Evolutionary conservation across 2,113 vertebrate genomes (phyloP).

Genomic region (Chaetodon auriga): DNA sequence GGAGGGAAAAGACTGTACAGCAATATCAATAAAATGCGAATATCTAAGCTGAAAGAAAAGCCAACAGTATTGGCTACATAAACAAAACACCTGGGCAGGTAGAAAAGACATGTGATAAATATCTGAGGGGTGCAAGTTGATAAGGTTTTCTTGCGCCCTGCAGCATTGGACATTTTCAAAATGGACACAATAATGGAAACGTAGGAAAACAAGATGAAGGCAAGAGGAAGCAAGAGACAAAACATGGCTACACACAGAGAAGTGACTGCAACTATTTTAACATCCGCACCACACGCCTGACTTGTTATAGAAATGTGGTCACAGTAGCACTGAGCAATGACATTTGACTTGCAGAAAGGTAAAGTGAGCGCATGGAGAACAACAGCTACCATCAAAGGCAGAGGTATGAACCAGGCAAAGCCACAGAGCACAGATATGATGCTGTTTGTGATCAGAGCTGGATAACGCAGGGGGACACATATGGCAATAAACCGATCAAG

Average conservation of each 20-base stretch:
- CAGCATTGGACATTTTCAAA: conserved; percentile 63
- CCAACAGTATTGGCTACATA: conserved; percentile 64
- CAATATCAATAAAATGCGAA: conserved; percentile 72
- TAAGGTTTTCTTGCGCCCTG: conserved; percentile 65
- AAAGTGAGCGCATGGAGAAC: conserved; percentile 39
- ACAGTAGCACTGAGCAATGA: conserved; percentile 79
- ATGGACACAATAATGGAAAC: conserved; percentile 65
- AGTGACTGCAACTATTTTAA: neutral
- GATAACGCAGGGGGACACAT: conserved; percentile 76
- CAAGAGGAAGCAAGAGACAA: conserved; percentile 74
- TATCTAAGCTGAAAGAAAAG: conserved; percentile 65
- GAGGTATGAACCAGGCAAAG: conserved; percentile 68
- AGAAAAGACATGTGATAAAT: conserved; percentile 80
- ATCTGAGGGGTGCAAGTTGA: conserved; percentile 81
- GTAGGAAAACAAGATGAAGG: conserved; percentile 80
- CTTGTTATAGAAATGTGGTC: conserved; percentile 67
- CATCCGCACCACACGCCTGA: conserved; percentile 65
- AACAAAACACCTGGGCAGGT: conserved; percentile 80
- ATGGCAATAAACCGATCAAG: conserved; percentile 78
- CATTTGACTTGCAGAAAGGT: conserved; percentile 75
- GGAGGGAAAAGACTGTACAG: conserved; percentile 80
- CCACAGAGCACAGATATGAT: conserved; percentile 65
- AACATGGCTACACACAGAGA: conserved; percentile 65
- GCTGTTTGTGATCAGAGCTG: conserved; percentile 67
- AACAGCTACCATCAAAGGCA: conserved; percentile 52